Base-by-base conservation (phyloP, 92 coral and sea anemone genomes). In the Meandrina meandrites region DNA sequence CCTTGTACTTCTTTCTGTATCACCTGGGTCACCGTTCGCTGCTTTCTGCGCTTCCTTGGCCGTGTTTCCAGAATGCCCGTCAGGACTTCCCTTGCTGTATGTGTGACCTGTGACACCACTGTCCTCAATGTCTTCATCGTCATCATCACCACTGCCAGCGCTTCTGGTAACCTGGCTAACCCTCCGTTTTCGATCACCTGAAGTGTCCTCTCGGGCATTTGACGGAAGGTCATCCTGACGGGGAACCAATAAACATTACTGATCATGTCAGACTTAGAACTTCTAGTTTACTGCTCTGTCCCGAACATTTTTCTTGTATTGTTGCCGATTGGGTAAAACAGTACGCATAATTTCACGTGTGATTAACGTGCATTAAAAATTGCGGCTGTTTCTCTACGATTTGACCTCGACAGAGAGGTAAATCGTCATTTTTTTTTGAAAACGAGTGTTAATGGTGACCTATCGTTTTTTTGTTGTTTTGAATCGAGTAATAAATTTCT, bases 1-100 rank as follows among this genome's bases (percentile, higher is more conserved):
- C 15, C 75, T 62, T 85, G 58, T n/a, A 19, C 76, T 66, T 6
- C 57, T 76, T 28, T 60, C 81, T 17, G 7, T 17, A 37, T 85
- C 57, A 34, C 17, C 53, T 18, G 42, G 71, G 17, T 56, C 54
- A 35, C 15, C 32, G n/a, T 74, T 18, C 34, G 16, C 36, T 11
- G 35, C 34, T 22, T 19, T 54, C 6, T 5, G 35, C 18, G 1
- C 3, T 57, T 73, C 72, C 57, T 76, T 54, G 22, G 7, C 40
- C n/a, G n/a, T 16, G 42, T 72, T 35, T 16, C 27, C 27, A 1
- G 27, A 1, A 9, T 32, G 17, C 40, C 53, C 50, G 14, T 68
- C 86, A 8, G 64, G 19, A 32, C 66, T 14, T 81, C 32, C 64
- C 45, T 27, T 51, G n/a, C 47, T 66, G n/a, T 17, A 64, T 15